phyloP scores from a whole-genome alignment of 2,113 vertebrate species.

The Platichthys stellatus region DNA sequence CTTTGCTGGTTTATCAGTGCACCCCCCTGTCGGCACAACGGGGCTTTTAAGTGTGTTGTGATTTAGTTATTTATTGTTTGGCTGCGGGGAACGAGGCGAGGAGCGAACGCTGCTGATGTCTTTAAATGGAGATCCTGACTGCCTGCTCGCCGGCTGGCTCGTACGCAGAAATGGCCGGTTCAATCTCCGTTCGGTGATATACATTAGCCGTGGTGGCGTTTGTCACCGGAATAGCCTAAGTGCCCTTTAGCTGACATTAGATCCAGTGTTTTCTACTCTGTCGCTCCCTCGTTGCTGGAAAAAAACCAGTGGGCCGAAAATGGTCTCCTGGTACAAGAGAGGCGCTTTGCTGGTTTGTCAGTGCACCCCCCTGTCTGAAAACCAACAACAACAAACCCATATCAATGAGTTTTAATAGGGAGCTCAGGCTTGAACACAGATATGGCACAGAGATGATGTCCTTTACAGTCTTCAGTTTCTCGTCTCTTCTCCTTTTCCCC shows the following conservation, averaged over 20 bases:
- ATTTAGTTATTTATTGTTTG: constrained; percentile 76
- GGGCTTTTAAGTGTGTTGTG: constrained; percentile 72
- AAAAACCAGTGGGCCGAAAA: constrained; percentile 30
- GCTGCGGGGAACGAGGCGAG: constrained; percentile 57
- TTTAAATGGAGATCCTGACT: constrained; percentile 71
- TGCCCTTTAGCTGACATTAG: constrained; percentile 70
- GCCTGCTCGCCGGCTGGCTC: constrained; percentile 51
- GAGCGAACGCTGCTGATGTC: constrained; percentile 61
- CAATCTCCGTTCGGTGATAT: constrained; percentile 63
- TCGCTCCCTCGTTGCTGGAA: constrained; percentile 32
- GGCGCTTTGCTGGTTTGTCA: constrained; percentile 27
- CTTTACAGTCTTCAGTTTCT: constrained; percentile 1
- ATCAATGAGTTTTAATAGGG: background rate
- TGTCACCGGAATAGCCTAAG: constrained; percentile 69
- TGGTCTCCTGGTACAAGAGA: constrained; percentile 18
- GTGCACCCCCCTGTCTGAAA: constrained; percentile 29
- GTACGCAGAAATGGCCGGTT: constrained; percentile 53
- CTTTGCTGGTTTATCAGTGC: constrained; percentile 36
- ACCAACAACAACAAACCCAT: background rate
- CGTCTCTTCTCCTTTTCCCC: background rate
- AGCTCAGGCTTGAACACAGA: constrained; percentile 23
- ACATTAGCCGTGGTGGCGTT: constrained; percentile 61
- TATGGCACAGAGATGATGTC: constrained; percentile 1
- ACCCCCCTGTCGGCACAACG: constrained; percentile 20
- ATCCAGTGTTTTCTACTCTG: constrained; percentile 47